Conservation (phyloP, 2,797 vertebrate species). For the Vespertilio murinus region DNA sequence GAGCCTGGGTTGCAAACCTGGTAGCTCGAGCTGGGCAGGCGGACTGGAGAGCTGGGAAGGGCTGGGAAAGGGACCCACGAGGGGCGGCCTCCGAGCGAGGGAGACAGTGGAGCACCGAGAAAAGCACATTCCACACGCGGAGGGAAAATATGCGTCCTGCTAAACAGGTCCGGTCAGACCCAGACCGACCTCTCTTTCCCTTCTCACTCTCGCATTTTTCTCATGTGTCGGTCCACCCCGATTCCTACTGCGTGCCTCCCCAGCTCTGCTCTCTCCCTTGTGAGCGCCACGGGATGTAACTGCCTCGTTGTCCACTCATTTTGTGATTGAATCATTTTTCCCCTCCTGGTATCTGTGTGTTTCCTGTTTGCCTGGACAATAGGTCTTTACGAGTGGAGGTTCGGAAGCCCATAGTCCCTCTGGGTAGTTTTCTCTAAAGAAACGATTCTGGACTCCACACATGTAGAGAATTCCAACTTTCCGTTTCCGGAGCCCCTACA, state of each 20-base stretch:
- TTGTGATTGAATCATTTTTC: background rate
- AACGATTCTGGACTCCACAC: background rate
- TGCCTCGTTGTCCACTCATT: background rate
- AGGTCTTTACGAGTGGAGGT: background rate
- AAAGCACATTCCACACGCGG: background rate
- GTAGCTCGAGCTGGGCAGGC: background rate
- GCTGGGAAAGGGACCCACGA: background rate
- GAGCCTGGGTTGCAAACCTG: background rate
- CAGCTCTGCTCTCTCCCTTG: background rate
- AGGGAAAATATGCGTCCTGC: constrained; percentile 13
- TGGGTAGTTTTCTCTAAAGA: background rate
- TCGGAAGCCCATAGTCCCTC: background rate
- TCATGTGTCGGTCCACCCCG: background rate
- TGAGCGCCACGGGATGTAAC: background rate
- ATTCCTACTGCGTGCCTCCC: background rate
- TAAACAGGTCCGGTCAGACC: constrained; percentile 62
- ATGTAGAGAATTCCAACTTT: constrained; percentile 18
- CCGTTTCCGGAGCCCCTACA: background rate
- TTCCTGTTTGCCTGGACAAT: background rate
- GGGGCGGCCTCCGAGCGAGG: background rate
- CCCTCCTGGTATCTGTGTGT: background rate
- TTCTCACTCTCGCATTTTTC: background rate
- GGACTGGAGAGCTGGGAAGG: background rate
- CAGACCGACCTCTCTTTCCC: background rate
- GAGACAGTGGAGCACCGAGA: background rate